Base-by-base conservation (phyloP, 2,113 vertebrate genomes). In the Galemys pyrenaicus region DNA sequence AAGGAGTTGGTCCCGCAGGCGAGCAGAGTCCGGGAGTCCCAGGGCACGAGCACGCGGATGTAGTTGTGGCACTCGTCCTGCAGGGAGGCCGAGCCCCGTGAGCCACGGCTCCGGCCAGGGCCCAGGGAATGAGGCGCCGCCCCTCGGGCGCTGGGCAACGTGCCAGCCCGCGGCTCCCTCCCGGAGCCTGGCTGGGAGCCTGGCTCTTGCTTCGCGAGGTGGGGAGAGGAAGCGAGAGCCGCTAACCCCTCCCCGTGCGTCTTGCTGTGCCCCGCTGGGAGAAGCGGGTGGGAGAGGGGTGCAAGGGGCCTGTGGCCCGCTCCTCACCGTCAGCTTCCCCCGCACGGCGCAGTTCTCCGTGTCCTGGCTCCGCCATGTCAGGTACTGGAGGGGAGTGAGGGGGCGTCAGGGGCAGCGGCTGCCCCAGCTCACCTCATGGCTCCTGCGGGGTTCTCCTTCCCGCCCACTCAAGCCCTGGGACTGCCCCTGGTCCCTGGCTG, bases 1-100 rank as follows among this genome's bases (percentile, higher is more conserved):
- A 99, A 99, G 64, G 99, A 99, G 37, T 99, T 99, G 26, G 99
- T 99, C 70, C 99, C 99, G 9, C 99, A 99, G 65, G 98, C 99
- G 28, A 99, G 98, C 32, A 99, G 98, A 0, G 98, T 99, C 96
- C 98, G 98, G 54, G 99, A 98, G 17, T 99, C 98, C 39, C 98
- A 99, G 2, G 98, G 99, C 56, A 99, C 98, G 75, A 99, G 98
- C n/a, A 99, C 99, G 74, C 99, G 99, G 95, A 99, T 99, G 95
- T 99, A 99, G 97, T 99, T 99, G 98, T 99, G 99, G 95, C 99
- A 99, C 97, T 99, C 99, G 2, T 99, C 99, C 99, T 99, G 82
- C 44, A 82, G 87, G 46, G 89, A 92, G 2, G 46, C 89, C 86
- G 68, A 74, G 95, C n/a, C n/a, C n/a, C n/a, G n/a, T n/a, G n/a